Percentiles rank a stretch among this genome's conserved stretches.
phyloP scores from a whole-genome alignment of 2,113 vertebrate genomes.

The Phycodurus eques region DNA sequence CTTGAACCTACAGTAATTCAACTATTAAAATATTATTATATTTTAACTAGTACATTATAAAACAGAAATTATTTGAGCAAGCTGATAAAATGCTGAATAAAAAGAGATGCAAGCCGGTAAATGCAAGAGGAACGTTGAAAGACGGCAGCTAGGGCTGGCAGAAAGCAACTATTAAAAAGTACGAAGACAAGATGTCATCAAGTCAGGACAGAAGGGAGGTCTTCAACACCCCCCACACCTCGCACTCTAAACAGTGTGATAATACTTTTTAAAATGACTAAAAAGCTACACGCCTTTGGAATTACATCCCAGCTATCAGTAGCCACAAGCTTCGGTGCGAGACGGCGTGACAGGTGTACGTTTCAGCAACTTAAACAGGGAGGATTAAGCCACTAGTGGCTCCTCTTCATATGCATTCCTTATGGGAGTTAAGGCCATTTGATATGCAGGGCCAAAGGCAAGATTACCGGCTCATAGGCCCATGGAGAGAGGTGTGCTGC shows the following conservation, averaged over 20 bases:
- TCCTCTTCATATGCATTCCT: conserved; percentile 97
- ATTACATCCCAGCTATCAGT: conserved; percentile 73
- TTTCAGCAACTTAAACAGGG: conserved; percentile 96
- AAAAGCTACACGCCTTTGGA: conserved; percentile 65
- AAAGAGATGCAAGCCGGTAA: conserved; percentile 2
- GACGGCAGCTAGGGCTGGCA: neutral
- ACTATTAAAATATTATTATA: neutral
- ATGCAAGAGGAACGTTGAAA: neutral
- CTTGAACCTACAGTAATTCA: neutral
- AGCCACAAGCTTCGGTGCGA: conserved; percentile 68
- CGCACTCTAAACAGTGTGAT: conserved; percentile 37
- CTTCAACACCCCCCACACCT: conserved; percentile 23
- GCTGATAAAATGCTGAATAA: neutral
- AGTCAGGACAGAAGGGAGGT: conserved; percentile 17
- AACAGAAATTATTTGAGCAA: neutral
- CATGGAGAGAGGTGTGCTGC: conserved; percentile 96
- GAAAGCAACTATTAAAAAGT: neutral
- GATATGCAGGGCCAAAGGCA: conserved; percentile 99
- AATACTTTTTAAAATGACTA: conserved; percentile 43
- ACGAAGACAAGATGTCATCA: conserved; percentile 8
- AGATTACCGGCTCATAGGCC: conserved; percentile 96
- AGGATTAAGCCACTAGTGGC: conserved; percentile 96
- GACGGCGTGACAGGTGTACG: conserved; percentile 94
- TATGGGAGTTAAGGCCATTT: conserved; percentile 99
- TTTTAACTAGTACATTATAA: neutral